Percentiles rank a stretch among this genome's conserved stretches.
Conservation (phyloP, 2,888 invertebrate genomes). For the Pardosa pseudoannulata region DNA sequence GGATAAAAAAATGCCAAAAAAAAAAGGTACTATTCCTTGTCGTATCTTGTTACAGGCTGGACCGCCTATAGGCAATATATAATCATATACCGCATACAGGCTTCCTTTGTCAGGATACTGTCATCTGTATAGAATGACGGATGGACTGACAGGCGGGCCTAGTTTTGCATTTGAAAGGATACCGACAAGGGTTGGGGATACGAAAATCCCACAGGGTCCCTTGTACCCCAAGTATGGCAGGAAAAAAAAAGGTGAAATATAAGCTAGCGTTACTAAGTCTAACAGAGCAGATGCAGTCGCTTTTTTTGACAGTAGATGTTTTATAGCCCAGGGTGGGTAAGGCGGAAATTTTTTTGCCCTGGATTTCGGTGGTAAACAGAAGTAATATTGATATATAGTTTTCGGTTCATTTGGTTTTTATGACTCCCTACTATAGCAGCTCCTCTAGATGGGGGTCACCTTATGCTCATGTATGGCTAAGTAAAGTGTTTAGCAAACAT, state of each 20-base stretch:
- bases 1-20: conserved; percentile 20
- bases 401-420: conserved; percentile 13
- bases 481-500: neutral
- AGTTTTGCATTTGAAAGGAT: conserved; percentile 60
- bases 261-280: conserved; percentile 5
- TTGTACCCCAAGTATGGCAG: neutral
- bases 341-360: neutral
- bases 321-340: conserved; percentile 2
- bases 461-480: neutral
- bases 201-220: conserved; percentile 2
- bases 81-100: conserved; percentile 27
- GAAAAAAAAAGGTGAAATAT: conserved; percentile 3
- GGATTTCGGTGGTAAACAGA: neutral
- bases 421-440: neutral
- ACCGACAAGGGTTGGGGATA: conserved; percentile 24
- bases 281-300: neutral
- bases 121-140: conserved; percentile 37
- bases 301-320: conserved; percentile 8
- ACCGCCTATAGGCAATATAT: conserved; percentile 44
- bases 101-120: conserved; percentile 28
- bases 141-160: conserved; percentile 38
- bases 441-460: neutral
- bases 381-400: conserved; percentile 7
- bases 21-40: neutral
- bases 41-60: conserved; percentile 37